phyloP scores from a whole-genome alignment of 2,888 invertebrate species.

The Hyles lineata region DNA sequence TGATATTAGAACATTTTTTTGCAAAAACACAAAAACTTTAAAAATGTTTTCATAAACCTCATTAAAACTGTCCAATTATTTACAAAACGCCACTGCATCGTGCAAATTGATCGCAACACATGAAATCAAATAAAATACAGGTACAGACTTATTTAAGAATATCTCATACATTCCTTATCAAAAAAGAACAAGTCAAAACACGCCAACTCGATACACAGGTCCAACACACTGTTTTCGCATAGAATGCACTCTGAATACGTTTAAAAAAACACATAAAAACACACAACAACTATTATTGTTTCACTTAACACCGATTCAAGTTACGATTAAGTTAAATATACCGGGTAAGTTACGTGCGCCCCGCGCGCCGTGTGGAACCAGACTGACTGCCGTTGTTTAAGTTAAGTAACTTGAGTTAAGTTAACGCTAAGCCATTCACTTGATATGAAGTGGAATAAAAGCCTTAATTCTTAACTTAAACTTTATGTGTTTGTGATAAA shows the following conservation, averaged over 20 bases:
- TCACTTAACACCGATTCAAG: constrained; percentile 50
- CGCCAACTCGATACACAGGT: constrained; percentile 44
- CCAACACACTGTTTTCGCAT: constrained; percentile 35
- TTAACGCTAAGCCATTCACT: constrained; percentile 46
- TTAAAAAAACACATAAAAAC: background rate
- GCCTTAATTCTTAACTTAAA: constrained; percentile 35
- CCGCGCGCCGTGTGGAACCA: constrained; percentile 43
- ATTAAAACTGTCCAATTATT: background rate
- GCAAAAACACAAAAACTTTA: too few species aligned
- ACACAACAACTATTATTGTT: constrained; percentile 35
- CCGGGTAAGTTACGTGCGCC: constrained; percentile 52
- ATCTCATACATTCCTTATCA: constrained; percentile 56
- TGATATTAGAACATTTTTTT: too few species aligned
- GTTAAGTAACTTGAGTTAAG: constrained; percentile 42
- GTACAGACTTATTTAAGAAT: constrained; percentile 14
- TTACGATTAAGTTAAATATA: constrained; percentile 56
- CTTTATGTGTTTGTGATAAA: constrained; percentile 32
- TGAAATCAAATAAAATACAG: constrained; percentile 13
- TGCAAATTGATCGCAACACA: background rate
- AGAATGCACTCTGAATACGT: constrained; percentile 35
- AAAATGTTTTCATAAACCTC: background rate
- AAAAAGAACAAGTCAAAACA: constrained; percentile 55
- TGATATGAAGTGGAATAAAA: constrained; percentile 6
- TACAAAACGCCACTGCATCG: background rate
- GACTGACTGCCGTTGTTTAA: constrained; percentile 51